Conservation (phyloP, 2,888 invertebrate genomes). For the Drosophila pegasa region DNA sequence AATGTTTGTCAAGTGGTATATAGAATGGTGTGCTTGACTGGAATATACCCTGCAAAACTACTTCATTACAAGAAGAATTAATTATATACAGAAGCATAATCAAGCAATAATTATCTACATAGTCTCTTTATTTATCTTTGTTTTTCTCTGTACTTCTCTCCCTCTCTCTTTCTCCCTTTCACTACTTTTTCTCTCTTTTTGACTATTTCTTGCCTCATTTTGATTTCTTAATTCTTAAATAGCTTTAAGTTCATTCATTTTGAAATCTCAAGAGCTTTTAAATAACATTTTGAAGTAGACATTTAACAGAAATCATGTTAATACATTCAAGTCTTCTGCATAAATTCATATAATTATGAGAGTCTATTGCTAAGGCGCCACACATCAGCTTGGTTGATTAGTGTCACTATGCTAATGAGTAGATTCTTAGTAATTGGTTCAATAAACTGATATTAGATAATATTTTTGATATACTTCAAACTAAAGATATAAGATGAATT, state of each 20-base stretch:
- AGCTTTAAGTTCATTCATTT: not conserved
- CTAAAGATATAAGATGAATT: too few species aligned
- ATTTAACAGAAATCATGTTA: not conserved
- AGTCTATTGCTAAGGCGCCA: too few species aligned
- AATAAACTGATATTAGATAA: too few species aligned
- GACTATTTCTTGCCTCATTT: not conserved
- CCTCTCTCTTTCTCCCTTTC: too few species aligned
- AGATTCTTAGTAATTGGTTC: too few species aligned
- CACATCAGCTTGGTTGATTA: too few species aligned
- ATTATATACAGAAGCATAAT: not conserved
- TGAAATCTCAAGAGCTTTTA: not conserved
- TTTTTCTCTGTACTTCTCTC: not conserved
- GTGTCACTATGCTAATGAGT: too few species aligned
- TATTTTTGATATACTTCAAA: too few species aligned
- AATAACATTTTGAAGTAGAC: not conserved
- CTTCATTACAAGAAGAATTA: too few species aligned
- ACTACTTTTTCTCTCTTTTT: not conserved
- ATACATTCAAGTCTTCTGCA: too few species aligned
- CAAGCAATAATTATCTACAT: not conserved
- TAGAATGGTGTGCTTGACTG: not conserved
- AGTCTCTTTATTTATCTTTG: not conserved
- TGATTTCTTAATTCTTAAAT: not conserved
- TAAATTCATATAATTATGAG: too few species aligned
- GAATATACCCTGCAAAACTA: not conserved
- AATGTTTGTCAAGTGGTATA: constrained; percentile 10